Evolutionary conservation across 92 coral and sea anemone species (phyloP), one percentile per base, ranked within the genome.

Genomic region (Porites cylindrica): DNA sequence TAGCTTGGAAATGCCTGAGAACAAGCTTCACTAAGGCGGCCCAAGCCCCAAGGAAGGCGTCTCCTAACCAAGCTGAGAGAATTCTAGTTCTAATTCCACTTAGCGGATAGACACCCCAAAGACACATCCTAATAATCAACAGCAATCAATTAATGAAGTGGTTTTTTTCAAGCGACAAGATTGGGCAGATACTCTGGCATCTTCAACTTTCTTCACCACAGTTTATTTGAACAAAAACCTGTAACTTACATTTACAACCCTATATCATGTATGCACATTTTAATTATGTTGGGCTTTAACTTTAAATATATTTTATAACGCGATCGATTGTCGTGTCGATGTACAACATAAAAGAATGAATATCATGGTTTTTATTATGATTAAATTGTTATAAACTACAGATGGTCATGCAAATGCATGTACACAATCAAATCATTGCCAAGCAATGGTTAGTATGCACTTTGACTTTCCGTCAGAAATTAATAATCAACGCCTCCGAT

Each of bases 331-430:
- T n/a, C 43, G 64, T 10, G 10, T 67, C 16, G 23, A 12, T 13
- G 47, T 21, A 67, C 50, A 56, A 56, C 11, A 56, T 56, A 10
- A 56, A 10, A 56, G 61, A 56, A 56, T 2, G 2, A 3, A 56
- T 56, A 56, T 56, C 16, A 56, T 56, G 12, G 16, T 8, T 56
- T 38, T 38, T 38, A 38, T 13, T 62, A 63, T 53, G 26, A 67
- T 51, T 81, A 38, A 38, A 38, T 38, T 38, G 7, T 38, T 38
- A 38, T 38, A 56, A 32, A 70, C 6, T 23, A 47, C 5, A 23
- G 50, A 60, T 47, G 52, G 58, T 74, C 65, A 83, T 83, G 87
- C 87, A 72, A 74, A 62, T 62, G 87, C 80, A 83, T 62, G 54
- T 83, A 83, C 87, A 19, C 51, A 17, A 60, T 43, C 52, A 52